Conservation (phyloP, 2,797 vertebrate species). For the Ciconia nigra region DNA sequence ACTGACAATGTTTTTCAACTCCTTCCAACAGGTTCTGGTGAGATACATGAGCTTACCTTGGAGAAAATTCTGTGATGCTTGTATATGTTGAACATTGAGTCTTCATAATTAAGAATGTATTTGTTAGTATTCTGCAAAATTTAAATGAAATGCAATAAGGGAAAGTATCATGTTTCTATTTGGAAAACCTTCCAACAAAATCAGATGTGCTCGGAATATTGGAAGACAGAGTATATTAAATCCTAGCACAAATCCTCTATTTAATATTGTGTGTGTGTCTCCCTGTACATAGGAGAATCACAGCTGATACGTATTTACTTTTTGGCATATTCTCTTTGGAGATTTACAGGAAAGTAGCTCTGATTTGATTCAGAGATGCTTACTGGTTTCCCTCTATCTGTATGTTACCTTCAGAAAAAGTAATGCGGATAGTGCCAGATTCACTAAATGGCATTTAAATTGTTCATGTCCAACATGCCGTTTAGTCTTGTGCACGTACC, state of each 20-base stretch:
- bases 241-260: not conserved
- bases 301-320: not conserved
- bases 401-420: not conserved
- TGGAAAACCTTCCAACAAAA: slow-evolving; percentile 2
- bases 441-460: not conserved
- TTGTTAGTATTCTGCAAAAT: not conserved
- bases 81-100: not conserved
- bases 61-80: not conserved
- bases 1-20: not conserved
- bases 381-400: not conserved
- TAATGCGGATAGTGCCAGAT: fast-evolving
- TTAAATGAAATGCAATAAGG: not conserved
- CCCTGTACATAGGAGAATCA: not conserved
- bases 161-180: not conserved
- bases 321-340: not conserved
- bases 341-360: not conserved
- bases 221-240: not conserved
- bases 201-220: not conserved
- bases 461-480: not conserved
- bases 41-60: not conserved
- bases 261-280: not conserved
- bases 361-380: not conserved
- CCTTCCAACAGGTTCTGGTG: not conserved
- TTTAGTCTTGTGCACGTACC: not conserved
- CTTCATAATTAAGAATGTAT: not conserved